phyloP scores from a whole-genome alignment of 2,888 invertebrate genomes.

The Piscicola geometra region DNA sequence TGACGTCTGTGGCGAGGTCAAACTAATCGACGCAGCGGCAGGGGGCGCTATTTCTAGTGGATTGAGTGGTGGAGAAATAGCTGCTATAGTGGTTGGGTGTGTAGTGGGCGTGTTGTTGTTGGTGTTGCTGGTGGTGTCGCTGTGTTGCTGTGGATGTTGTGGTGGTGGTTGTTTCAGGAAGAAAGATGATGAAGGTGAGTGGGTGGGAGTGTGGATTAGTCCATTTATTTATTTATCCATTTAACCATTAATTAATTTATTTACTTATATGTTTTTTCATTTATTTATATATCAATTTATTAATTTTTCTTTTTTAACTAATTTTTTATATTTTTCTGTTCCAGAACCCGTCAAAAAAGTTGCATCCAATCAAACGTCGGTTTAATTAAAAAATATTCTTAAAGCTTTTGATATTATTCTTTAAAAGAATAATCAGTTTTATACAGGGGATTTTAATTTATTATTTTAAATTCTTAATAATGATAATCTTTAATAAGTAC shows the following conservation, averaged over 20 bases:
- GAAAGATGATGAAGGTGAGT: neutral
- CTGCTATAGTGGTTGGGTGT: neutral
- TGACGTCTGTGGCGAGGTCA: neutral
- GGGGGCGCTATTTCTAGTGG: neutral
- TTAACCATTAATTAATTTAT: too few species aligned
- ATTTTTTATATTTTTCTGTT: neutral
- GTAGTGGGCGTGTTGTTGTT: conserved; percentile 9
- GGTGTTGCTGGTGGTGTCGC: neutral
- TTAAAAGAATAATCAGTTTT: too few species aligned
- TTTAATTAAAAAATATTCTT: neutral
- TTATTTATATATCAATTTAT: too few species aligned
- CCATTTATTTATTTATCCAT: too few species aligned
- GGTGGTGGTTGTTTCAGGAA: neutral
- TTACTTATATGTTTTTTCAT: too few species aligned
- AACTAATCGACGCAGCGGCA: neutral
- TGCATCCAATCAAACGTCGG: neutral
- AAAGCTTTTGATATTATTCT: too few species aligned
- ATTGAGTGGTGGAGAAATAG: neutral
- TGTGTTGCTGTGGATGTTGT: neutral
- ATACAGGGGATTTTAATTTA: too few species aligned
- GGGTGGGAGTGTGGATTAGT: too few species aligned
- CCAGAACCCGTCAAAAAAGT: neutral
- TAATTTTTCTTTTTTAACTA: too few species aligned
- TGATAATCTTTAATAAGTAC: too few species aligned
- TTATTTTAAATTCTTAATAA: too few species aligned